Base-by-base conservation (phyloP, 2,797 vertebrate genomes). In the Thunnus albacares region DNA sequence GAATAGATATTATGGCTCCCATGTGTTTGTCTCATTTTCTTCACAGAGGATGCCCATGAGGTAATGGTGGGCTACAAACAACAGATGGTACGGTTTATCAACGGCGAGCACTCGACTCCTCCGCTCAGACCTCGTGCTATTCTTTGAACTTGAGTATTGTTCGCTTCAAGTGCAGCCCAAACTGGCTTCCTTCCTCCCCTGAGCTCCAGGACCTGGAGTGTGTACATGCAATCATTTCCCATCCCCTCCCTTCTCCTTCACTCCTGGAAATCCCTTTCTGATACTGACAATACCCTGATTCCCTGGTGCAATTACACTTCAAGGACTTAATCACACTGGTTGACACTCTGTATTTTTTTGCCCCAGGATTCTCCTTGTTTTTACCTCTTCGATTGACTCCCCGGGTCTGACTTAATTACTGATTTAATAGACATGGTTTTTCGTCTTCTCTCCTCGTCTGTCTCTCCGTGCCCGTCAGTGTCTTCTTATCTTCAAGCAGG, bases 71-170 rank as follows among this genome's bases (percentile, higher is more conserved):
- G 66, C 38, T 58, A 52, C 61, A 86, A 92, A 90, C 87, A 90
- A 84, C 90, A 92, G 89, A 89, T 92, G 89, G 84, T 81, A 2
- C 0, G 13, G 62, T 88, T 86, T 74, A 81, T 89, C 82, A 62
- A 41, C 30, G 24, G 38, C 59, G 5, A 77, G 73, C 82, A 47
- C 80, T 75, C 66, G 0, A 22, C 72, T 79, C 57, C 72, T 71
- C 64, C 58, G 2, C 79, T 70, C 80, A 61, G 77, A 64, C 38
- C 71, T 79, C 17, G 0, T 61, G 70, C 79, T 66, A 6, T 77
- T 79, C 71, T 83, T 79, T 86, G 53, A 79, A 64, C 77, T 35
- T 2, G 18, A 71, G 71, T 30, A 80, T 90, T 88, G 89, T 92
- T 90, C 33, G 47, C 64, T 81, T 68, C 14, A 30, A 85, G 64